These are phyloP conservation scores for Melinaea marsaeus DNA, from an alignment of 2,888 invertebrate species.

Conservation along the genomic window DNA sequence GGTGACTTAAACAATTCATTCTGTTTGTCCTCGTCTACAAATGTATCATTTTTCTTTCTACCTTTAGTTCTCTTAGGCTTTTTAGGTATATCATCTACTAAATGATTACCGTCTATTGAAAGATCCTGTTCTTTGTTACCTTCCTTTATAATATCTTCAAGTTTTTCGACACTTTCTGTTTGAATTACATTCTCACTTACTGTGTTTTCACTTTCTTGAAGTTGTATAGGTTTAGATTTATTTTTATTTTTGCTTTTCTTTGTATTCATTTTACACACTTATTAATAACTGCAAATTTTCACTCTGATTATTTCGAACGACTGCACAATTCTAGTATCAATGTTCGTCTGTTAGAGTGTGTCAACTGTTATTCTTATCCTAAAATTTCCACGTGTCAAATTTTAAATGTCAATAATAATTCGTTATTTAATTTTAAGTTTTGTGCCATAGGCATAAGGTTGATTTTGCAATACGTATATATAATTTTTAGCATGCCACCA, in stretches of 20 bases:
- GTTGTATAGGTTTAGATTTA: constrained; percentile 44
- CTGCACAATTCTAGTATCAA: constrained; percentile 61
- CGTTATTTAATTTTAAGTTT: constrained; percentile 12
- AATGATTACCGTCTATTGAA: constrained; percentile 13
- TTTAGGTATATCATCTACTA: constrained; percentile 47
- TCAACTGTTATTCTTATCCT: constrained; percentile 60
- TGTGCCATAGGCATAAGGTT: constrained; percentile 12
- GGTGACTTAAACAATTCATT: constrained; percentile 15
- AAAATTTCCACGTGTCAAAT: constrained; percentile 53
- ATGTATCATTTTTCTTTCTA: constrained; percentile 59
- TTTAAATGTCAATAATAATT: constrained; percentile 57
- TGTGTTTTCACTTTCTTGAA: constrained; percentile 32
- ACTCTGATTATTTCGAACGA: constrained; percentile 37
- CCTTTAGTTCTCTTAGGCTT: constrained; percentile 70
- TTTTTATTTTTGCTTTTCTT: constrained; percentile 67
- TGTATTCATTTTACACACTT: constrained; percentile 49
- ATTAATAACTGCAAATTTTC: constrained; percentile 27
- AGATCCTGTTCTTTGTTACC: constrained; percentile 9
- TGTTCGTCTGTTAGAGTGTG: constrained; percentile 60
- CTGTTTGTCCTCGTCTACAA: constrained; percentile 23
- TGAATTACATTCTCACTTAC: constrained; percentile 20
- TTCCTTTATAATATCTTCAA: constrained; percentile 24
- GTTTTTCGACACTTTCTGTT: constrained; percentile 10
- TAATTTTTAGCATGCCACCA: constrained; percentile 39
- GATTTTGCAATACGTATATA: constrained; percentile 14